phyloP scores from a whole-genome alignment of 2,888 invertebrate genomes.

The Orthosia cruda region DNA sequence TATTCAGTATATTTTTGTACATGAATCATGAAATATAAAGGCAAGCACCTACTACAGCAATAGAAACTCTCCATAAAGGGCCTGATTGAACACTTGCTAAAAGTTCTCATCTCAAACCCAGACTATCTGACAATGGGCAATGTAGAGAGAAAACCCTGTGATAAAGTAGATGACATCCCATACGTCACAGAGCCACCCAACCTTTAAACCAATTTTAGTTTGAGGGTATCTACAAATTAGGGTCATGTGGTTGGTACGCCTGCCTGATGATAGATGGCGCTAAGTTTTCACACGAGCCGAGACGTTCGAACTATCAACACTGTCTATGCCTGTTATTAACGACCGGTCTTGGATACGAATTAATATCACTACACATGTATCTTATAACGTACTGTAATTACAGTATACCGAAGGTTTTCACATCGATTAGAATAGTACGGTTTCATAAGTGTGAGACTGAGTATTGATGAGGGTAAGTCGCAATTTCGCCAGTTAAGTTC shows the following conservation, averaged over 20 bases:
- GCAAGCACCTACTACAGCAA: background rate
- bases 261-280: slow-evolving; percentile 68
- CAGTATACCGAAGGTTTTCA: slow-evolving; percentile 64
- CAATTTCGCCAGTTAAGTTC: background rate
- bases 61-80: background rate
- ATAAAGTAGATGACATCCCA: slow-evolving; percentile 25
- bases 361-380: slow-evolving; percentile 60
- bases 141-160: slow-evolving; percentile 10
- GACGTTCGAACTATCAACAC: slow-evolving; percentile 64
- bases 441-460: slow-evolving; percentile 3
- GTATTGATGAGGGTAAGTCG: background rate
- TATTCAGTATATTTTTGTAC: no score
- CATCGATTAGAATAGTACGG: slow-evolving; percentile 45
- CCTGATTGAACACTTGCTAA: slow-evolving; percentile 3
- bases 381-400: slow-evolving; percentile 60
- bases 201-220: slow-evolving; percentile 53
- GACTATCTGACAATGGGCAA: slow-evolving; percentile 10
- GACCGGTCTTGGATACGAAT: slow-evolving; percentile 68
- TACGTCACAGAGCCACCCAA: slow-evolving; percentile 28
- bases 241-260: slow-evolving; percentile 56
- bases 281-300: slow-evolving; percentile 69
- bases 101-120: slow-evolving; percentile 25
- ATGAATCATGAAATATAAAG: background rate
- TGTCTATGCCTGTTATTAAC: slow-evolving; percentile 65
- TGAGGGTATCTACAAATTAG: slow-evolving; percentile 62